Evolutionary conservation across 2,113 vertebrate genomes (phyloP).

Genomic region (Rousettus leschenaultii): DNA sequence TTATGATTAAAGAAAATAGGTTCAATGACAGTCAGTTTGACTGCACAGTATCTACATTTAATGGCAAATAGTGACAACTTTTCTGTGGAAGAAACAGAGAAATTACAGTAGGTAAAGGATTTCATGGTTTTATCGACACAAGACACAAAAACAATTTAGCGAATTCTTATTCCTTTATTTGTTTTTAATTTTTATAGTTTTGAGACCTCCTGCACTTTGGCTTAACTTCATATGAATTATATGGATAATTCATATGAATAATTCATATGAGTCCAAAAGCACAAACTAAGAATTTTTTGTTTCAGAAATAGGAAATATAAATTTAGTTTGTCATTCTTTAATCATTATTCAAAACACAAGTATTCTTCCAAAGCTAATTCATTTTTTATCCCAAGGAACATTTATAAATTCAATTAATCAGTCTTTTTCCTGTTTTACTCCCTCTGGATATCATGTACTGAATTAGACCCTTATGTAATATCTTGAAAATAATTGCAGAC

Average conservation of each 20-base stretch:
- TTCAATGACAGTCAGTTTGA: neutral
- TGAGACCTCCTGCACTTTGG: neutral
- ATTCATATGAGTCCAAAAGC: too few species aligned
- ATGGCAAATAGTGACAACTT: too few species aligned
- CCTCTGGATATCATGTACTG: neutral
- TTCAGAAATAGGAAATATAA: neutral
- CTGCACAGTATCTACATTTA: neutral
- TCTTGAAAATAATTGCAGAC: conserved; percentile 55
- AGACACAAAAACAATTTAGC: neutral
- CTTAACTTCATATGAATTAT: neutral
- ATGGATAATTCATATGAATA: neutral
- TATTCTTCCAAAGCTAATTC: neutral
- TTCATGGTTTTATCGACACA: neutral
- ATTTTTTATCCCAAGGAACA: neutral
- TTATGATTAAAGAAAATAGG: neutral
- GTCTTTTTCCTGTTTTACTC: conserved; percentile 19
- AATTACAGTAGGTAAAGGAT: neutral
- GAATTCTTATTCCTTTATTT: neutral
- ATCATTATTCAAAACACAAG: conserved; percentile 11
- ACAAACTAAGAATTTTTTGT: neutral
- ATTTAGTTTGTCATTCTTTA: conserved; percentile 14
- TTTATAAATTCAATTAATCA: conserved; percentile 40
- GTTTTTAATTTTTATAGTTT: neutral
- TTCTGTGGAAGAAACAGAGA: too few species aligned
- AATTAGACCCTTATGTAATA: conserved; percentile 34